These are phyloP conservation scores for Myrmecobius fasciatus DNA, from an alignment of 2,113 vertebrate genomes.

Conservation along the genomic window DNA sequence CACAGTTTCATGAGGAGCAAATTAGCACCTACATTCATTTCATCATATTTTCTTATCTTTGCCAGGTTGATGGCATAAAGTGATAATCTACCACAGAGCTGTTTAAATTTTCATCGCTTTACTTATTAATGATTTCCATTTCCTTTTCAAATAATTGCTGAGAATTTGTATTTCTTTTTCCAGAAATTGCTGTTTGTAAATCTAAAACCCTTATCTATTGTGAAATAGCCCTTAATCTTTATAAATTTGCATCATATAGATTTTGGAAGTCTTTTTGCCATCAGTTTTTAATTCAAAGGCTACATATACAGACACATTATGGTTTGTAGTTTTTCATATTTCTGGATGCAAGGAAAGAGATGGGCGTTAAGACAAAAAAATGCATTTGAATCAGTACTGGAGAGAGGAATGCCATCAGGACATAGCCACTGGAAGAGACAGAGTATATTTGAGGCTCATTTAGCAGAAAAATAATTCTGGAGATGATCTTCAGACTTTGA, in stretches of 20 bases:
- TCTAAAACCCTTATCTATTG: not conserved
- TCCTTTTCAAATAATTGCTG: slow-evolving; percentile 21
- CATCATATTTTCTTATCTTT: slow-evolving; percentile 45
- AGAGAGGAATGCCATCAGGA: not conserved
- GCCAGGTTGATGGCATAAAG: not conserved
- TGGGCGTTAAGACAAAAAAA: not conserved
- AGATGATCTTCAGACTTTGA: not conserved
- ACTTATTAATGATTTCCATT: slow-evolving; percentile 17
- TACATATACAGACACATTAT: not conserved
- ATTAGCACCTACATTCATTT: not conserved
- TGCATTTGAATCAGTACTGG: not conserved
- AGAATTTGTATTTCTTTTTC: slow-evolving; percentile 11
- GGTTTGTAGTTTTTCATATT: not conserved
- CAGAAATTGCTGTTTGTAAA: slow-evolving; percentile 10
- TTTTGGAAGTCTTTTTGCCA: not conserved
- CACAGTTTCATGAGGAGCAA: slow-evolving; percentile 12
- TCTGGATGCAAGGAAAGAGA: not conserved
- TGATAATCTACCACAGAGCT: not conserved
- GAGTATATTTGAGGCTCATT: not conserved
- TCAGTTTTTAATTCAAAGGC: not conserved
- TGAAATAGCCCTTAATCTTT: not conserved
- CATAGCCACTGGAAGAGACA: not conserved
- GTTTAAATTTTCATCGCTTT: slow-evolving; percentile 37
- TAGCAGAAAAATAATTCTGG: not conserved
- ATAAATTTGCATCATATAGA: not conserved